These are phyloP conservation scores for Macroglossus sobrinus DNA, from an alignment of 2,113 vertebrate species.

Conservation along the genomic window DNA sequence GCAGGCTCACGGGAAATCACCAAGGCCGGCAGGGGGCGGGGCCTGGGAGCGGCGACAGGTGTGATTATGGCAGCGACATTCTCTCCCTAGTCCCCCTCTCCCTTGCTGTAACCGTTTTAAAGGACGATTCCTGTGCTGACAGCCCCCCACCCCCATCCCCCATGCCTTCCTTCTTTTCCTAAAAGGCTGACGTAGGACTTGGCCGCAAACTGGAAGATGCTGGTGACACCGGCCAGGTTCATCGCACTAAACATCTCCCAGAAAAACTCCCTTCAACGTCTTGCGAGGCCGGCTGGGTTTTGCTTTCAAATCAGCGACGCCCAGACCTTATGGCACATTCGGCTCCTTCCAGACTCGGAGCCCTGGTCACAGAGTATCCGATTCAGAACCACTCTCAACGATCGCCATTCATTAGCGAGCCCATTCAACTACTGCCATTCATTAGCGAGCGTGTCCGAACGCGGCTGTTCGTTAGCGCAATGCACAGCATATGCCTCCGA, in stretches of 20 bases:
- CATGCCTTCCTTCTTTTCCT: not conserved
- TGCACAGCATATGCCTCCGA: slow-evolving; percentile 48
- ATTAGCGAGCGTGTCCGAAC: slow-evolving; percentile 59
- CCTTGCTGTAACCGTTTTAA: not conserved
- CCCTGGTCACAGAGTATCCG: slow-evolving; percentile 38
- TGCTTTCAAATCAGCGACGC: not conserved
- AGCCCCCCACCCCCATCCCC: accelerated
- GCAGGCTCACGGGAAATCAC: accelerated
- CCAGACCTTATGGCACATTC: slow-evolving; percentile 4
- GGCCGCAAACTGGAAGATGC: not conserved
- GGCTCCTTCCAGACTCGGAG: not conserved
- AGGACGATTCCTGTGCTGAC: accelerated
- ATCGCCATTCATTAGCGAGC: slow-evolving; percentile 63
- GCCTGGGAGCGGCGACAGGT: accelerated
- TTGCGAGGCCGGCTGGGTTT: not conserved
- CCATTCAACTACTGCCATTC: slow-evolving; percentile 58
- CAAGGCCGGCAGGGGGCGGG: accelerated
- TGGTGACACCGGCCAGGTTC: accelerated
- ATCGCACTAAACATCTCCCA: not conserved
- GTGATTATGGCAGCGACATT: accelerated
- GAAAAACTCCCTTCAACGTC: not conserved
- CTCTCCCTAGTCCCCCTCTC: not conserved
- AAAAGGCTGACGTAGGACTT: not conserved
- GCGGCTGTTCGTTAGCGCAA: slow-evolving; percentile 67
- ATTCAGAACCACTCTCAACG: slow-evolving; percentile 50